phyloP scores from a whole-genome alignment of 2,113 vertebrate genomes.

The Tor tambroides region DNA sequence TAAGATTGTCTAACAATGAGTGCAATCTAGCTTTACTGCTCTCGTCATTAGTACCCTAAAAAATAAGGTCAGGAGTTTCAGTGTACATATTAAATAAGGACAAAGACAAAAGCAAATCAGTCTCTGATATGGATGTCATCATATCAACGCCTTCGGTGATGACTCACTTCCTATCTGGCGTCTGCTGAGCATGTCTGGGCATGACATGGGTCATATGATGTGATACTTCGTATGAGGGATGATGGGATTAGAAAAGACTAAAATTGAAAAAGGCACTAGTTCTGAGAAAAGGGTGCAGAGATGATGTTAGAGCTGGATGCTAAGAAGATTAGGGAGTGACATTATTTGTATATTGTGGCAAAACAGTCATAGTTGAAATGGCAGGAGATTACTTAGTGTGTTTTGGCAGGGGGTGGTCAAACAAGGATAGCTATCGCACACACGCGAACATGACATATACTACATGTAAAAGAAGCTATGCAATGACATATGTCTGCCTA shows the following conservation, averaged over 20 bases:
- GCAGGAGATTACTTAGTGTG: conserved; percentile 6
- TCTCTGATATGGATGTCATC: conserved; percentile 6
- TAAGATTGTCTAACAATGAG: not conserved
- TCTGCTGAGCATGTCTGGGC: conserved; percentile 2
- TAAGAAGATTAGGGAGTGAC: conserved; percentile 42
- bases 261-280: conserved; percentile 26
- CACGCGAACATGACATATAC: not conserved
- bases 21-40: not conserved
- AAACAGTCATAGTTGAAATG: conserved; percentile 4
- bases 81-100: not conserved
- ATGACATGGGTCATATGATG: conserved; percentile 19
- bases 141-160: conserved; percentile 9
- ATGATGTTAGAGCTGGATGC: conserved; percentile 18
- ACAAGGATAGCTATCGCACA: not conserved
- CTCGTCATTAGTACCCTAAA: not conserved
- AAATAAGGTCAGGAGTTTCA: not conserved
- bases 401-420: not conserved
- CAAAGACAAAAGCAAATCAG: not conserved
- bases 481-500: not conserved
- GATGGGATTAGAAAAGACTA: conserved; percentile 24
- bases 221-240: not conserved
- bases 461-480: not conserved
- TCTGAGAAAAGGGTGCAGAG: conserved; percentile 28
- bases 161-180: not conserved
- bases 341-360: conserved; percentile 48